These are phyloP conservation scores for Mystacides longicornis DNA, from an alignment of 2,888 invertebrate genomes.

Conservation along the genomic window DNA sequence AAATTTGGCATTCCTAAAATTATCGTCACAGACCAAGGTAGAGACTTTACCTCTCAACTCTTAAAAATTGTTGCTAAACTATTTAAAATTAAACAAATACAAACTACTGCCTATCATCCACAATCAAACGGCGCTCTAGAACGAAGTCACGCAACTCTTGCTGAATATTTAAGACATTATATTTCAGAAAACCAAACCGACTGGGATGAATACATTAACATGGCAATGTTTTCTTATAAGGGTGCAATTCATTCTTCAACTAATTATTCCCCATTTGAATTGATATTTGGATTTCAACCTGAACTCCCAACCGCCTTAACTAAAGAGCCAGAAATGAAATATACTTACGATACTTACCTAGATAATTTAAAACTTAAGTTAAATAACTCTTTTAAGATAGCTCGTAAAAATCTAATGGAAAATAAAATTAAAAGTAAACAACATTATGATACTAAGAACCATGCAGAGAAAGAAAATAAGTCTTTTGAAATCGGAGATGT, in stretches of 20 bases:
- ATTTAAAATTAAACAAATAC: slow-evolving; percentile 30
- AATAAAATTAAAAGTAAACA: slow-evolving; percentile 27
- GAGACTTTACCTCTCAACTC: slow-evolving; percentile 35
- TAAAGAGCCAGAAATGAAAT: slow-evolving; percentile 26
- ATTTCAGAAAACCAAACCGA: slow-evolving; percentile 28
- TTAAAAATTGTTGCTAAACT: slow-evolving; percentile 29
- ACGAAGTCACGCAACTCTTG: slow-evolving; percentile 30
- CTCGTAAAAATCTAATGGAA: slow-evolving; percentile 26
- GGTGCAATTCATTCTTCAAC: slow-evolving; percentile 28
- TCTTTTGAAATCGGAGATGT: slow-evolving; percentile 24
- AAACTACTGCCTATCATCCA: slow-evolving; percentile 30
- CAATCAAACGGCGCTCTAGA: slow-evolving; percentile 31
- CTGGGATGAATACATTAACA: slow-evolving; percentile 31
- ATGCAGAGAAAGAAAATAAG: slow-evolving; percentile 14
- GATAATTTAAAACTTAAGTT: slow-evolving; percentile 22
- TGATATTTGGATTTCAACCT: slow-evolving; percentile 28
- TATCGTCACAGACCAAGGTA: slow-evolving; percentile 48
- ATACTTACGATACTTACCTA: slow-evolving; percentile 28
- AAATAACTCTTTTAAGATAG: slow-evolving; percentile 26
- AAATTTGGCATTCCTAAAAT: slow-evolving; percentile 37
- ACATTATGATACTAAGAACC: slow-evolving; percentile 24
- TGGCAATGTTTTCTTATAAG: slow-evolving; percentile 30
- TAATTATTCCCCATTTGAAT: slow-evolving; percentile 29
- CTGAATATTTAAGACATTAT: slow-evolving; percentile 30
- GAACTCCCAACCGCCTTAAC: slow-evolving; percentile 25